These are phyloP conservation scores for Ascidia mentula DNA, from an alignment of 23 tunicate species.

Conservation along the genomic window DNA sequence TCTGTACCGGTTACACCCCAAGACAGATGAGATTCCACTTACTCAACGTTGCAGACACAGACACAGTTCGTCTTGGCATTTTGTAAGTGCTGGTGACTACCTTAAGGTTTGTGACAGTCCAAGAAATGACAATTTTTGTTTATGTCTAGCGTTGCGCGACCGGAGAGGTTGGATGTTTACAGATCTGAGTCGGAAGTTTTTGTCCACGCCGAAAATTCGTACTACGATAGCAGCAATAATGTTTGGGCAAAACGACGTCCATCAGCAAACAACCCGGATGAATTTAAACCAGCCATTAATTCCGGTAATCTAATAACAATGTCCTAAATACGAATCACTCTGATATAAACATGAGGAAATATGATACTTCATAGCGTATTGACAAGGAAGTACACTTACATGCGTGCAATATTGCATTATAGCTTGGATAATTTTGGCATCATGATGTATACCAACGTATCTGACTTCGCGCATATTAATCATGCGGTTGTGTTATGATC, in stretches of 20 bases:
- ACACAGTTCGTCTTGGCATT: slow-evolving; percentile 41
- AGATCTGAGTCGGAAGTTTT: neutral
- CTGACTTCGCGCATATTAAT: no score
- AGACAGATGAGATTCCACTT: slow-evolving; percentile 23
- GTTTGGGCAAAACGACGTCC: slow-evolving; percentile 14
- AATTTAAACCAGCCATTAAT: slow-evolving; percentile 28
- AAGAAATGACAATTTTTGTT: neutral
- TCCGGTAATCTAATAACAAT: slow-evolving; percentile 10
- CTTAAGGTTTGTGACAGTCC: neutral
- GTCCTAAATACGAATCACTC: neutral
- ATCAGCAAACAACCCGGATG: slow-evolving; percentile 18
- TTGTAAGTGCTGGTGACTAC: slow-evolving; percentile 25
- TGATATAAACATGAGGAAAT: no score
- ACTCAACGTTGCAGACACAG: slow-evolving; percentile 26
- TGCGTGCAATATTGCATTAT: no score
- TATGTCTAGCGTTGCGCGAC: slow-evolving; percentile 47
- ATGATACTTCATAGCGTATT: no score
- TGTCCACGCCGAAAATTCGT: slow-evolving; percentile 34
- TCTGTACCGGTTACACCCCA: slow-evolving; percentile 70
- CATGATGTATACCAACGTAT: no score
- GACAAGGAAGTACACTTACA: no score
- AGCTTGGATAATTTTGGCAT: no score
- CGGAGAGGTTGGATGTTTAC: slow-evolving; percentile 50
- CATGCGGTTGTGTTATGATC: neutral
- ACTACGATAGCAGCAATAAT: slow-evolving; percentile 11